A percentile compares a stretch with the other conserved stretches of the same genome.
Conservation (phyloP, 2,888 invertebrate genomes). For the Cheilosia vernalis region DNA sequence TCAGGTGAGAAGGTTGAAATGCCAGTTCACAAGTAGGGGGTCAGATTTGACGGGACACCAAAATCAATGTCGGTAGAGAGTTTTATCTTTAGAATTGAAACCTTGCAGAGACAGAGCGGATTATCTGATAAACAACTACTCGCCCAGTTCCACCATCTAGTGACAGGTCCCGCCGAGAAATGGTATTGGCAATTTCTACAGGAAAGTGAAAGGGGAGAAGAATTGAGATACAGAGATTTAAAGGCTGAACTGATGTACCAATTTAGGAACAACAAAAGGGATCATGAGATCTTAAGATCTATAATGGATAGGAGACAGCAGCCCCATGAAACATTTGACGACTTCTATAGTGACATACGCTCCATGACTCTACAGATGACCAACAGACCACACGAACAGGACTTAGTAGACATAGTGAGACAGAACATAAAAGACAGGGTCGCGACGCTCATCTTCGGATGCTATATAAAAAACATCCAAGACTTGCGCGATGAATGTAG, state of each 20-base stretch:
- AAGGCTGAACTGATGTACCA: background rate
- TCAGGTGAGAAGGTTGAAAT: background rate
- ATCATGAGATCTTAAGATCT: background rate
- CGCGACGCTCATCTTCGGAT: background rate
- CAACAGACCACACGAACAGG: background rate
- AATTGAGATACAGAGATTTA: background rate
- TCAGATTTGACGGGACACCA: constrained; percentile 6
- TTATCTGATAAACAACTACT: background rate
- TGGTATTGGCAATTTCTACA: constrained; percentile 14
- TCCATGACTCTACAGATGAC: background rate
- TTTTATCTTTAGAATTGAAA: constrained; percentile 16
- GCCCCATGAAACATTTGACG: background rate
- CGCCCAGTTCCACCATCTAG: background rate
- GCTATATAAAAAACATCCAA: background rate
- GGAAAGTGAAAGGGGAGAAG: background rate
- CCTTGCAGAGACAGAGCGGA: constrained; percentile 1
- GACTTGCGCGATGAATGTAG: background rate
- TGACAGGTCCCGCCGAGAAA: background rate
- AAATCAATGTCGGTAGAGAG: background rate
- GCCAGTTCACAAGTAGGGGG: constrained; percentile 15
- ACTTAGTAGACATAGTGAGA: background rate
- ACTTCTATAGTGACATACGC: background rate
- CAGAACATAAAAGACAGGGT: background rate
- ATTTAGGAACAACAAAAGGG: background rate
- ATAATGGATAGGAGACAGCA: background rate